Percentiles rank a stretch among this genome's conserved stretches.
These are phyloP conservation scores for Gracilinanus agilis DNA, from an alignment of 2,113 vertebrate species.

Conservation along the genomic window DNA sequence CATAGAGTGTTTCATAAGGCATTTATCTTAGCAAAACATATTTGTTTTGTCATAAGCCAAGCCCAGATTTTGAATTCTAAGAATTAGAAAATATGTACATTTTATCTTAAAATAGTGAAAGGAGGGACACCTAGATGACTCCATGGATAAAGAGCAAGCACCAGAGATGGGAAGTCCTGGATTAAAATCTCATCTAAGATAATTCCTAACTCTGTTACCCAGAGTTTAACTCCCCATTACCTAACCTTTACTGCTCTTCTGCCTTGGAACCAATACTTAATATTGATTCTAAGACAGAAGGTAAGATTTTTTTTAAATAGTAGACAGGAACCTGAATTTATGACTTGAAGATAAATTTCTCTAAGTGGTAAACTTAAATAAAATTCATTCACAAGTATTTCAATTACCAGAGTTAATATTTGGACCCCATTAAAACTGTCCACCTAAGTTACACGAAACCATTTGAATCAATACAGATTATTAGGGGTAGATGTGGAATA, in stretches of 20 bases:
- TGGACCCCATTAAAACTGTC: neutral
- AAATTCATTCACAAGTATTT: neutral
- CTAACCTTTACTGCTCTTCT: too few species aligned
- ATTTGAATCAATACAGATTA: neutral
- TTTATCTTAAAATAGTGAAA: neutral
- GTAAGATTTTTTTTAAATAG: neutral
- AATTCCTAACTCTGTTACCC: too few species aligned
- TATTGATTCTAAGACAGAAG: too few species aligned
- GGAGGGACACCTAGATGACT: too few species aligned
- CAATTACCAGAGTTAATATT: neutral
- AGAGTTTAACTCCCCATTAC: too few species aligned
- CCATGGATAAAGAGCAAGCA: too few species aligned
- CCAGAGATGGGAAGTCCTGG: too few species aligned
- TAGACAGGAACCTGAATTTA: neutral
- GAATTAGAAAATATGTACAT: neutral
- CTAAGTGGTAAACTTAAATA: neutral
- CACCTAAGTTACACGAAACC: neutral
- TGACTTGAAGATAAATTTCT: constrained; percentile 7
- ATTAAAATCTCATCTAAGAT: too few species aligned
- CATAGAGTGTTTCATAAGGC: constrained; percentile 5
- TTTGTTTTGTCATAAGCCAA: neutral
- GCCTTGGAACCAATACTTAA: too few species aligned
- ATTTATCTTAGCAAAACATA: neutral
- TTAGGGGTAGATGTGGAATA: neutral
- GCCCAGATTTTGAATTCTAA: neutral